phyloP scores from a whole-genome alignment of 2,888 invertebrate species.

The Zele albiditarsus region DNA sequence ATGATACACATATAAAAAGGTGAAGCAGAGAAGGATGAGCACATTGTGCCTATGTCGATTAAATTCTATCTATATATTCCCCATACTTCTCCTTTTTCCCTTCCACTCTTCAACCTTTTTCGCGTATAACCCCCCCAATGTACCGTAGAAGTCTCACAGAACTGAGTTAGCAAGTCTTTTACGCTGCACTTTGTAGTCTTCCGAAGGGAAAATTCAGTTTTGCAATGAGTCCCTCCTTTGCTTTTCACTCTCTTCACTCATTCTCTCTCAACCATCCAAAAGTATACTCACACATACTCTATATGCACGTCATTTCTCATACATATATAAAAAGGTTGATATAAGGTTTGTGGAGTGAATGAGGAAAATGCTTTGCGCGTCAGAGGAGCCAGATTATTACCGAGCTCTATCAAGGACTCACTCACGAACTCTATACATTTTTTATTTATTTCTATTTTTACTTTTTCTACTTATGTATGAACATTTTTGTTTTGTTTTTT shows the following conservation, averaged over 20 bases:
- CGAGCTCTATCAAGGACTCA: constrained; percentile 20
- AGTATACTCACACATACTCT: background rate
- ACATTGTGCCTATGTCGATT: constrained; percentile 19
- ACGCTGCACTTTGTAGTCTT: constrained; percentile 59
- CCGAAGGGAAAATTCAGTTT: constrained; percentile 60
- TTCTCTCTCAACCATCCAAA: background rate
- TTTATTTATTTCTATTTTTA: background rate
- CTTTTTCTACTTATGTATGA: background rate
- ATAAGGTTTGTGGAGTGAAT: constrained; percentile 21
- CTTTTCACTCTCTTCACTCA: constrained; percentile 19
- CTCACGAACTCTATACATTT: constrained; percentile 9
- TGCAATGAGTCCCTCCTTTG: constrained; percentile 49
- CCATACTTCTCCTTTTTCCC: constrained; percentile 23
- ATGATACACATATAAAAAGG: background rate
- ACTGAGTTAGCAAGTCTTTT: constrained; percentile 63
- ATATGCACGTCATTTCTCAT: background rate
- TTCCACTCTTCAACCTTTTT: background rate
- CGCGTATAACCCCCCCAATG: constrained; percentile 7
- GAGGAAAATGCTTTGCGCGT: constrained; percentile 15
- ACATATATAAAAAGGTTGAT: constrained; percentile 22
- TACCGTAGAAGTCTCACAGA: constrained; percentile 49
- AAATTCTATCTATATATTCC: constrained; percentile 31
- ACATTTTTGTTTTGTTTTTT: background rate
- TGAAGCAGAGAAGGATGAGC: constrained; percentile 40
- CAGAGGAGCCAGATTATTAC: constrained; percentile 17